These are phyloP conservation scores for Acanthopleura granulata DNA, from an alignment of 2,888 invertebrate genomes.

Conservation along the genomic window DNA sequence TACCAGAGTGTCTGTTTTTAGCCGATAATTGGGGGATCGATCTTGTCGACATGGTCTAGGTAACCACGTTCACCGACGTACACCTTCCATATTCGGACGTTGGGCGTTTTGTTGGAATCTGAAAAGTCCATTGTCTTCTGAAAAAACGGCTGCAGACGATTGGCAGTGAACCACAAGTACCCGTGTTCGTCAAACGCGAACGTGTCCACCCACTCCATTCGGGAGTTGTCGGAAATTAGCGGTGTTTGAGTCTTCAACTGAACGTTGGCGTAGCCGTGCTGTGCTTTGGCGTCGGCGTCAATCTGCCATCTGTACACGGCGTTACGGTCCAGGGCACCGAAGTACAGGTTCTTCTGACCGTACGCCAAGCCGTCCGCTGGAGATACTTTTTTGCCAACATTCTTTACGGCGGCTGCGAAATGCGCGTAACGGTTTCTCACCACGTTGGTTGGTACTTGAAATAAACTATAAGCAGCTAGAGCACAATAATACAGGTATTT, in stretches of 20 bases:
- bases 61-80: slow-evolving; percentile 30
- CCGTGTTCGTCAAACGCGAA: slow-evolving; percentile 46
- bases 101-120: not conserved
- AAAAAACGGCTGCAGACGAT: slow-evolving; percentile 41
- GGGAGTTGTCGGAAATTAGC: slow-evolving; percentile 29
- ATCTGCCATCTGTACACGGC: slow-evolving; percentile 48
- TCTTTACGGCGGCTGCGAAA: slow-evolving; percentile 37
- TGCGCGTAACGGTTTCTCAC: slow-evolving; percentile 20
- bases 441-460: slow-evolving; percentile 32
- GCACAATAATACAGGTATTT: slow-evolving; percentile 49
- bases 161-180: slow-evolving; percentile 53
- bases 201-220: slow-evolving; percentile 53
- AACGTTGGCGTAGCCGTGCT: slow-evolving; percentile 32
- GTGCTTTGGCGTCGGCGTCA: slow-evolving; percentile 32
- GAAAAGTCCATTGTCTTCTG: slow-evolving; percentile 19
- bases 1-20: too few relatives aligned
- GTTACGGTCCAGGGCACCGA: slow-evolving; percentile 32
- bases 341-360: slow-evolving; percentile 30
- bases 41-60: slow-evolving; percentile 17
- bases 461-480: slow-evolving; percentile 42
- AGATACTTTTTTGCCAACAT: slow-evolving; percentile 41
- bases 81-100: slow-evolving; percentile 33
- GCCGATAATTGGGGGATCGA: too few relatives aligned
- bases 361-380: slow-evolving; percentile 37
- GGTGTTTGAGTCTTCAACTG: slow-evolving; percentile 30